These are phyloP conservation scores for Heliconius cydno DNA, from an alignment of 2,888 invertebrate species.

Conservation along the genomic window DNA sequence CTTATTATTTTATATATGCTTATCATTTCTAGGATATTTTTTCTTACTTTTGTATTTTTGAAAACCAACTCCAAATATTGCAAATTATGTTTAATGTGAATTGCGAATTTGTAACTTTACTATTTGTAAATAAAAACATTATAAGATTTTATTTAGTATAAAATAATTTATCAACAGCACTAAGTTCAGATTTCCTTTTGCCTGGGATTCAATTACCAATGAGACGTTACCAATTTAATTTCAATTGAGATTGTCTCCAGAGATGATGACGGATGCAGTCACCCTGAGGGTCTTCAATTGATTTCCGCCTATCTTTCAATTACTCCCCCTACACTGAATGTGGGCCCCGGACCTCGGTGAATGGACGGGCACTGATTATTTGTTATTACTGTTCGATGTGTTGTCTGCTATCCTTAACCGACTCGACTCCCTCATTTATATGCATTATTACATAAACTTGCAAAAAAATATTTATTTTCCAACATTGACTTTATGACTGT, in stretches of 20 bases:
- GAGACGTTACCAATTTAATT: slow-evolving; percentile 51
- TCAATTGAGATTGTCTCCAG: slow-evolving; percentile 67
- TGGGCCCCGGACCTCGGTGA: slow-evolving; percentile 44
- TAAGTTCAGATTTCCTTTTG: slow-evolving; percentile 33
- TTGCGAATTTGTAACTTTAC: too few relatives aligned
- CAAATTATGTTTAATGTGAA: too few relatives aligned
- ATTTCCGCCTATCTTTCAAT: slow-evolving; percentile 79
- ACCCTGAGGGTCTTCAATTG: slow-evolving; percentile 62
- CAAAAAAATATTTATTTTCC: neutral
- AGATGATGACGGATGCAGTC: slow-evolving; percentile 73
- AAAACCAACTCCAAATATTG: neutral
- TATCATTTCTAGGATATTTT: too few relatives aligned
- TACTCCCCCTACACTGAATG: slow-evolving; percentile 48
- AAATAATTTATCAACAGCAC: neutral
- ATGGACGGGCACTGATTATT: slow-evolving; percentile 43
- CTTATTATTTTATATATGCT: too few relatives aligned
- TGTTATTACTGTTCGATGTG: slow-evolving; percentile 41
- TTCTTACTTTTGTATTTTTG: too few relatives aligned
- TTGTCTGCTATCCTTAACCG: slow-evolving; percentile 7
- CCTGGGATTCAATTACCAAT: slow-evolving; percentile 35
- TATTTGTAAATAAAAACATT: neutral
- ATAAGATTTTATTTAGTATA: neutral
- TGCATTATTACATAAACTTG: slow-evolving; percentile 8
- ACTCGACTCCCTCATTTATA: neutral
- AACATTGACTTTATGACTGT: slow-evolving; percentile 20